Percentiles rank a stretch among this genome's conserved stretches.
phyloP scores from a whole-genome alignment of 2,113 vertebrate genomes.

The Myanophis thanlyinensis region DNA sequence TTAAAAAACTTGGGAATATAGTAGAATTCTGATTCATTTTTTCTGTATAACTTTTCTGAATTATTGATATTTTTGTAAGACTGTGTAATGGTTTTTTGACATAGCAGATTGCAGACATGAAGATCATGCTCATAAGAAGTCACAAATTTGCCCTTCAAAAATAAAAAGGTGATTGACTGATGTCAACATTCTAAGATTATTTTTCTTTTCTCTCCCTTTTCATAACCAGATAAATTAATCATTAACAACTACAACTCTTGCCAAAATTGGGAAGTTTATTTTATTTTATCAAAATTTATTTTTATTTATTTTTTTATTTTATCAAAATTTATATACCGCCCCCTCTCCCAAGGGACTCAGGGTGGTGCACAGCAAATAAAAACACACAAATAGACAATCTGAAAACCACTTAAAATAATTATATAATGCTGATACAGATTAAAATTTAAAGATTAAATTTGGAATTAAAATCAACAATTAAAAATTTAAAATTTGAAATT shows the following conservation, averaged over 20 bases:
- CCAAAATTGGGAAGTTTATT: neutral
- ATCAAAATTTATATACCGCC: too few species aligned
- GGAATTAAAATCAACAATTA: too few species aligned
- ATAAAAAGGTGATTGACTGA: neutral
- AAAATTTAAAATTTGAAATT: too few species aligned
- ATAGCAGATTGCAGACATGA: neutral
- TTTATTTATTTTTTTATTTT: too few species aligned
- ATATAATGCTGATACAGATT: too few species aligned
- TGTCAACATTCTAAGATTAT: neutral
- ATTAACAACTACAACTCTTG: neutral
- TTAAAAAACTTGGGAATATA: neutral
- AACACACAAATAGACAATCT: too few species aligned
- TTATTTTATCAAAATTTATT: too few species aligned
- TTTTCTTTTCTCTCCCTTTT: neutral
- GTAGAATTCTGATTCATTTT: neutral
- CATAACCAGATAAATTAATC: neutral
- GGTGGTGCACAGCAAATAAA: too few species aligned
- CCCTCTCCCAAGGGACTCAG: too few species aligned
- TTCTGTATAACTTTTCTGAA: neutral
- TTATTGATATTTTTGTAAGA: neutral
- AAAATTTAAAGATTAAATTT: too few species aligned
- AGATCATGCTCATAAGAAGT: neutral
- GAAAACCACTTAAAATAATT: too few species aligned
- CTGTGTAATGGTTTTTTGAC: neutral
- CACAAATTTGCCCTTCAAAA: neutral